Percentiles rank a stretch among this genome's conserved stretches.
Evolutionary conservation across 2,113 vertebrate genomes (phyloP).

Genomic region (Neoarius graeffei): DNA sequence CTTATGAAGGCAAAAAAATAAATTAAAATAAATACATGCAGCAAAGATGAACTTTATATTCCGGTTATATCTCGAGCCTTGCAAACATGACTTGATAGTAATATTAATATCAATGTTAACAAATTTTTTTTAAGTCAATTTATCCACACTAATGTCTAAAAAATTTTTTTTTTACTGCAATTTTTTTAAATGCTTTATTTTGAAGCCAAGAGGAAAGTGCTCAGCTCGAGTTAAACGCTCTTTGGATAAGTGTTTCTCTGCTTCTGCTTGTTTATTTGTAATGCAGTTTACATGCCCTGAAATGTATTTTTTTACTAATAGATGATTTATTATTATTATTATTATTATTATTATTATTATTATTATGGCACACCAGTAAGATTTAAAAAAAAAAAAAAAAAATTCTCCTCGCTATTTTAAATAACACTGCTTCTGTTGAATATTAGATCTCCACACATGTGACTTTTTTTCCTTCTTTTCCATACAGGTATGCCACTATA

Average conservation of each 20-base stretch:
- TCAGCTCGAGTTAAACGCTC: constrained; percentile 84
- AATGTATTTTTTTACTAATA: constrained; percentile 99
- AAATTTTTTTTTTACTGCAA: constrained; percentile 77
- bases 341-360: neutral
- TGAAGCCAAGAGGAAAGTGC: constrained; percentile 71
- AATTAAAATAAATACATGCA: constrained; percentile 53
- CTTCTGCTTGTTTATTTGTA: constrained; percentile 88
- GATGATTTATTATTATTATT: constrained; percentile 81
- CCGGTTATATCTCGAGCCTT: constrained; percentile 91
- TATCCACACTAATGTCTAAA: constrained; percentile 60
- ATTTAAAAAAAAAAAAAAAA: too few relatives aligned
- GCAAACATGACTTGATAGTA: constrained; percentile 87
- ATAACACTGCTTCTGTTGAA: constrained; percentile 92
- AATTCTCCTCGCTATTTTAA: constrained; percentile 66
- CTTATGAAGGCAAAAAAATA: constrained; percentile 65
- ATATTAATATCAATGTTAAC: constrained; percentile 87
- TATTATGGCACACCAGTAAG: constrained; percentile 83
- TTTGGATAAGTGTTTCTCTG: constrained; percentile 75
- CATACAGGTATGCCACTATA: constrained; percentile 89
- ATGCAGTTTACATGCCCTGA: constrained; percentile 96
- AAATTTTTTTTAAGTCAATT: constrained; percentile 81
- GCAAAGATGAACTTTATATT: constrained; percentile 86
- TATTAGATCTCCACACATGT: constrained; percentile 92
- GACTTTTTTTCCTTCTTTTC: constrained; percentile 78
- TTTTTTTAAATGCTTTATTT: constrained; percentile 75